Evolutionary conservation across 2,888 invertebrate genomes (phyloP).

Genomic region (Pharmacophagus antenor): DNA sequence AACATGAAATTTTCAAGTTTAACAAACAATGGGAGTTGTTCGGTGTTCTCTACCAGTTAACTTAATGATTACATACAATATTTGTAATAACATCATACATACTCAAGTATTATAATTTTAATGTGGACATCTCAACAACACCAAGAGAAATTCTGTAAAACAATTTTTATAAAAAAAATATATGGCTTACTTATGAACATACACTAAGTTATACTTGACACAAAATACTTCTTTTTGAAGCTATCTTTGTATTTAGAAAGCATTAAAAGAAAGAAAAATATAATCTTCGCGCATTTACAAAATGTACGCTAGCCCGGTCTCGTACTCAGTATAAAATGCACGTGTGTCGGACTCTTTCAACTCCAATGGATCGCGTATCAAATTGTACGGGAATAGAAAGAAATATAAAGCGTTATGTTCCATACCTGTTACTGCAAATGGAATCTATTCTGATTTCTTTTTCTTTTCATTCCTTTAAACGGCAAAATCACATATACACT

Average conservation of each 20-base stretch:
- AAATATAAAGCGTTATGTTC: constrained; percentile 19
- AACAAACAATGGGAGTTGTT: too few species aligned
- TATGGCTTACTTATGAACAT: neutral
- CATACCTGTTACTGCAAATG: constrained; percentile 8
- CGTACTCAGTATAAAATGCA: constrained; percentile 7
- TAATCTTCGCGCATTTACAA: neutral
- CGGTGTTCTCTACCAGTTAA: too few species aligned
- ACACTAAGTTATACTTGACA: neutral
- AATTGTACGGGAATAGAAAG: constrained; percentile 14
- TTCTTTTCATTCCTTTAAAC: neutral
- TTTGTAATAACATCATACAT: too few species aligned
- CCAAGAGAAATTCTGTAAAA: too few species aligned
- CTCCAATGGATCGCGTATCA: constrained; percentile 14
- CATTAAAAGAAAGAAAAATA: neutral
- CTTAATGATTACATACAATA: too few species aligned
- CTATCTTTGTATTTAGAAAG: neutral
- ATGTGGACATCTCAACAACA: too few species aligned
- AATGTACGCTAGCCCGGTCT: constrained; percentile 4
- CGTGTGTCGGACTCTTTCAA: constrained; percentile 7
- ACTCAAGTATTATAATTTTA: too few species aligned
- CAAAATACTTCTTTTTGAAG: neutral
- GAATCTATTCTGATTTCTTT: constrained; percentile 9
- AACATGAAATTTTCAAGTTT: too few species aligned
- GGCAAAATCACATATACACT: neutral
- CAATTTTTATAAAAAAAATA: too few species aligned